Evolutionary conservation across 2,113 vertebrate species (phyloP), one percentile per base, ranked within the genome.

Genomic region (Myiozetetes cayanensis): DNA sequence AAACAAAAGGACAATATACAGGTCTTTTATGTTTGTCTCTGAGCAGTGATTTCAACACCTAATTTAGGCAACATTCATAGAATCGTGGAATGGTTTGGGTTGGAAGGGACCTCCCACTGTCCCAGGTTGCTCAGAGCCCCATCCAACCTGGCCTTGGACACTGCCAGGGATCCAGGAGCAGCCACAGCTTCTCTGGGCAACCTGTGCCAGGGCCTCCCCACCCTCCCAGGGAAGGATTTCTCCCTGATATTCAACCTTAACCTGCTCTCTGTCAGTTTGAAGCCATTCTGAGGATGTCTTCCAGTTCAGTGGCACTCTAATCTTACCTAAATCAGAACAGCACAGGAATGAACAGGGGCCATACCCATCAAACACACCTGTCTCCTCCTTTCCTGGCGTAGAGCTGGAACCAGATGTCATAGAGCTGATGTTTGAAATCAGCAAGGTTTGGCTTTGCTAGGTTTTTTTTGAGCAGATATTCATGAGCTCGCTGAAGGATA

Each of bases 391-490:
- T 97, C 62, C 98, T 94, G 96, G 98, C 95, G 90, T 98, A 99
- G 33, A 99, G 98, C 39, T 97, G 97, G 90, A 99, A 99, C 98
- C 98, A 99, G 94, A 99, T 98, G 95, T 97, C 95, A 80, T 98
- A 98, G 68, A 99, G 98, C 92, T 99, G 98, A 24, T n/a, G 85
- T 94, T 98, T 98, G 94, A 99, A 99, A 85, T 98, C 85, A 2
- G 12, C 84, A 12, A 52, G 66, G 50, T 97, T 96, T 31, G 98
- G 94, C 9, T 96, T 96, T 3, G 98, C 96, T 67, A 95, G 95
- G 1, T 97, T 97, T 95, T 98, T 98, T 79, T 71, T 89, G 24
- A 98, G 94, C 82, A 99, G 96, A 92, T 98, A 99, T 35, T 96
- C 91, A 94, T 99, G 98, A 89, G 98, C 94, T 88, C 94, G 87